Conservation (phyloP, 2,888 invertebrate species). For the Microctonus aethiopoides region DNA sequence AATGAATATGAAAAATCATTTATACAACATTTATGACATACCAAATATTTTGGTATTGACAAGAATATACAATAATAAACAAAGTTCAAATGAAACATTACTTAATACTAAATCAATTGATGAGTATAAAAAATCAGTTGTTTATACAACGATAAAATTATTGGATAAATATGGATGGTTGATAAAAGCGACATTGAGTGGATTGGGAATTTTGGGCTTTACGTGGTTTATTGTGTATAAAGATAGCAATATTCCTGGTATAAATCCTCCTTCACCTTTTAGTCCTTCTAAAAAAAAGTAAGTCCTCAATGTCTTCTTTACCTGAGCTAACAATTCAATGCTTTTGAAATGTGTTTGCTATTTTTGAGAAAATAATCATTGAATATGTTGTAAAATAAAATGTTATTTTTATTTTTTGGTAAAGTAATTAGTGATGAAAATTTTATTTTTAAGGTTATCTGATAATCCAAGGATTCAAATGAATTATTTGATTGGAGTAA, state of each 20-base stretch:
- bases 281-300: slow-evolving; percentile 69
- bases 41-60: background rate
- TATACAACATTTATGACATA: background rate
- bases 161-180: slow-evolving; percentile 50
- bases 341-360: background rate
- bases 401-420: background rate
- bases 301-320: too few relatives aligned
- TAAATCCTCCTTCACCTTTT: slow-evolving; percentile 72
- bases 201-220: slow-evolving; percentile 69
- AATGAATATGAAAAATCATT: background rate
- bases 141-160: slow-evolving; percentile 33
- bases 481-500: slow-evolving; percentile 55
- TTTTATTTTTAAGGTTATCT: slow-evolving; percentile 37
- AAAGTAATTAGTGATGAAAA: background rate
- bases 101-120: slow-evolving; percentile 23
- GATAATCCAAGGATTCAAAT: slow-evolving; percentile 47
- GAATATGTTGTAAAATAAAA: too few relatives aligned
- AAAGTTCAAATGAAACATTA: background rate
- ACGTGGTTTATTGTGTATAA: slow-evolving; percentile 73
- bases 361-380: background rate
- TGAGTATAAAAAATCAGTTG: slow-evolving; percentile 40
- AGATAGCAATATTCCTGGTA: slow-evolving; percentile 73
- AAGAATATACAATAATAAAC: background rate
- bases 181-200: slow-evolving; percentile 60
- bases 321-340: too few relatives aligned